Evolutionary conservation across 2,888 invertebrate genomes (phyloP), one percentile per base, ranked within the genome.

Genomic region (Hofmannophila pseudospretella): DNA sequence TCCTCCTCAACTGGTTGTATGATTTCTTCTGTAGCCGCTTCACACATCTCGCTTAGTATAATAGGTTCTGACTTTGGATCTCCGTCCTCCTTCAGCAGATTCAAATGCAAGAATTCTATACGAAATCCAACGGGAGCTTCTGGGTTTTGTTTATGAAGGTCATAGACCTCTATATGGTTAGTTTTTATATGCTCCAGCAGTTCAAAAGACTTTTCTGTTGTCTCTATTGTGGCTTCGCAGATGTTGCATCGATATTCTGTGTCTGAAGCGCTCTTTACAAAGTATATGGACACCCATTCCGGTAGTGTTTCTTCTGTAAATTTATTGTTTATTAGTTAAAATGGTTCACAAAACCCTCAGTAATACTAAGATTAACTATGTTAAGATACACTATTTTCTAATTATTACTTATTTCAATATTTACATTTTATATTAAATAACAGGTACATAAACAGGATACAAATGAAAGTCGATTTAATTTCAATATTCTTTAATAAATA

Each of bases 281-380:
- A 85, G 49, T 84, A 85, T 43, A 84, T 79, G 1, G 66, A 57
- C 31, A 75, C 56, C 84, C 85, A 84, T 8, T 81, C 80, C 2
- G 77, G 80, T 19, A 71, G 32, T 36, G 3, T 3, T 7, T 34
- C 29, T 5, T 31, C 34, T 25, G 7, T 11, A 22, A 31, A 16
- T 19, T 12, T 29, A 4, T 29, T 26, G 23, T 3, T 25, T 10
- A 22, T n/a, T 20, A 29, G 4, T 22, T 9, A 27, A 9, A 27
- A 23, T n/a, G n/a, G n/a, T n/a, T n/a, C n/a, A n/a, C n/a, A n/a
- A n/a, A n/a, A n/a, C n/a, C n/a, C n/a, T n/a, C n/a, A n/a, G n/a
- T n/a, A n/a, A n/a, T n/a, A n/a, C n/a, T n/a, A n/a, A n/a, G n/a
- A n/a, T n/a, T n/a, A n/a, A n/a, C n/a, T n/a, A n/a, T n/a, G n/a